These are phyloP conservation scores for Eucera pruinosa DNA, from an alignment of 2,888 invertebrate species.

Conservation along the genomic window DNA sequence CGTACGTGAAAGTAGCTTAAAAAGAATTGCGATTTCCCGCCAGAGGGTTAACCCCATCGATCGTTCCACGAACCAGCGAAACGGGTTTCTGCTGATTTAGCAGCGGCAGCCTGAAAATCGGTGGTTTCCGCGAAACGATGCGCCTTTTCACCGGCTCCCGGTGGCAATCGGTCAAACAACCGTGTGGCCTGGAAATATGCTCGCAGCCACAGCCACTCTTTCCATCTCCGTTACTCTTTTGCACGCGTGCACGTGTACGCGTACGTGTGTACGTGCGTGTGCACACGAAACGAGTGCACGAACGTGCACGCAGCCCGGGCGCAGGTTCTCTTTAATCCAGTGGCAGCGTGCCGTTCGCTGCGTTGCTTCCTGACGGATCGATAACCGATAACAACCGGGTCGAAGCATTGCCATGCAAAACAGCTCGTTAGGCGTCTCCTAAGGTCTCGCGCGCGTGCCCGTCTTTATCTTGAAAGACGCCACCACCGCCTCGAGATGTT, in stretches of 20 bases:
- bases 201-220: slow-evolving; percentile 16
- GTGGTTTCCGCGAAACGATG: slow-evolving; percentile 69
- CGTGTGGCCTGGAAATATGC: slow-evolving; percentile 32
- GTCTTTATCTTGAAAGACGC: slow-evolving; percentile 46
- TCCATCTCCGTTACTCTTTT: neutral
- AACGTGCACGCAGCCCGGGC: slow-evolving; percentile 40
- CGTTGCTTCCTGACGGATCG: slow-evolving; percentile 68
- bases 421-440: slow-evolving; percentile 79
- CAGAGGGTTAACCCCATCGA: slow-evolving; percentile 33
- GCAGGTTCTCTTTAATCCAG: slow-evolving; percentile 70
- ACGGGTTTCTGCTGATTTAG: slow-evolving; percentile 52
- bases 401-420: slow-evolving; percentile 80
- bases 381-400: slow-evolving; percentile 79
- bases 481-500: slow-evolving; percentile 38
- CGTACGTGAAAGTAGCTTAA: neutral
- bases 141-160: slow-evolving; percentile 54
- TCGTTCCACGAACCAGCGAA: slow-evolving; percentile 47
- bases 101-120: slow-evolving; percentile 59
- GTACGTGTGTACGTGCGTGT: no score
- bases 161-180: slow-evolving; percentile 57
- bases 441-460: slow-evolving; percentile 67
- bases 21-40: neutral
- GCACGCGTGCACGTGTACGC: neutral
- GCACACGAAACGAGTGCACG: slow-evolving; percentile 24
- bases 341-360: slow-evolving; percentile 47